phyloP scores from a whole-genome alignment of 2,888 invertebrate species.

The Drosophila percnosoma region DNA sequence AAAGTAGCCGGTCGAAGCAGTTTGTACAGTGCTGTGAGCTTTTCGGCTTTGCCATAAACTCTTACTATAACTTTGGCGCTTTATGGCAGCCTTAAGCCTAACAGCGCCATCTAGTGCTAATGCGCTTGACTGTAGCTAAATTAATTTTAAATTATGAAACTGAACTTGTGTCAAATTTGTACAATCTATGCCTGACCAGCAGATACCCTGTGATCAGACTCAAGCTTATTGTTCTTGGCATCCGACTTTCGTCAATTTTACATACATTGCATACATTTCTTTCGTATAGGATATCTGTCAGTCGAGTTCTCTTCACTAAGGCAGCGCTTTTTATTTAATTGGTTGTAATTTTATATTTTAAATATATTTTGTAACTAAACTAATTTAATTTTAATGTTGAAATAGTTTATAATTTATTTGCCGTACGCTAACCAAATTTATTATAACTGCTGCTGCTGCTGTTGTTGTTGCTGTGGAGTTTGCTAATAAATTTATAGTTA shows the following conservation, averaged over 20 bases:
- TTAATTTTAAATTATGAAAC: neutral
- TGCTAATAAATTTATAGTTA: slow-evolving; percentile 63
- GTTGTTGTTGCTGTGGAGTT: slow-evolving; percentile 27
- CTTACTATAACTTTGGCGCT: neutral
- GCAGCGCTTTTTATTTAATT: neutral
- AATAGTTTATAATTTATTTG: neutral
- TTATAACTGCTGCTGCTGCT: neutral
- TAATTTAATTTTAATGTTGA: neutral
- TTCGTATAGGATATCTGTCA: no score
- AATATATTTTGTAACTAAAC: neutral
- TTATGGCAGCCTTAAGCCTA: slow-evolving; percentile 30
- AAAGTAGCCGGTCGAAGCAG: neutral
- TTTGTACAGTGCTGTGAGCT: neutral
- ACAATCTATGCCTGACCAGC: neutral
- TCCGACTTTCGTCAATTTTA: neutral
- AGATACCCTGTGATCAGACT: neutral
- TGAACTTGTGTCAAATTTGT: neutral
- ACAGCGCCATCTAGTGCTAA: slow-evolving; percentile 31
- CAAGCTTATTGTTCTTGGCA: no score
- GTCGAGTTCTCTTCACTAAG: neutral
- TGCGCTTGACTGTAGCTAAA: neutral
- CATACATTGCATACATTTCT: neutral
- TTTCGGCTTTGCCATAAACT: slow-evolving; percentile 17
- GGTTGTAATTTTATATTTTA: neutral
- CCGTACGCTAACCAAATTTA: slow-evolving; percentile 7